phyloP scores from a whole-genome alignment of 2,113 vertebrate species.

The Halcyon malimbica region DNA sequence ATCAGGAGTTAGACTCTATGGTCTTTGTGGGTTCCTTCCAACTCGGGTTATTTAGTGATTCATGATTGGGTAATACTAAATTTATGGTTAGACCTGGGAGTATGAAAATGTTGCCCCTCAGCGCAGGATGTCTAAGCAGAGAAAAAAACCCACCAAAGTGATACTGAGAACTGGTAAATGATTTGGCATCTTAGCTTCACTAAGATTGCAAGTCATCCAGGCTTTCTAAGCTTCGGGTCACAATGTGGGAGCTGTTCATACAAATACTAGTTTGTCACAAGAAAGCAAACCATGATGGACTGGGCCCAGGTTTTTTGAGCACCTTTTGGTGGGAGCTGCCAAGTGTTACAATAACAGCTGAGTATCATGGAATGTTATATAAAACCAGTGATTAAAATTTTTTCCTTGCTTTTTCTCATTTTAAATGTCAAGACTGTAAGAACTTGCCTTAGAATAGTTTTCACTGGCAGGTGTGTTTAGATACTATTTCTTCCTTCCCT shows the following conservation, averaged over 20 bases:
- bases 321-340: not conserved
- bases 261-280: not conserved
- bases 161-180: not conserved
- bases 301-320: not conserved
- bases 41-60: not conserved
- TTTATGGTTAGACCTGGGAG: not conserved
- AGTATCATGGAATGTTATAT: not conserved
- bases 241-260: not conserved
- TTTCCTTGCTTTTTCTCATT: not conserved
- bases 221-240: not conserved
- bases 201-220: not conserved
- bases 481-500: not conserved
- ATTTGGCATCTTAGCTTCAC: not conserved
- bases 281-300: not conserved
- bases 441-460: not conserved
- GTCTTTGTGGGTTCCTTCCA: not conserved
- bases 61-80: not conserved
- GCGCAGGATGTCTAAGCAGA: not conserved
- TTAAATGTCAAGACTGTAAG: not conserved
- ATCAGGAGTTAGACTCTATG: not conserved
- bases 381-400: not conserved
- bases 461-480: not conserved
- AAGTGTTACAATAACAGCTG: not conserved
- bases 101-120: not conserved
- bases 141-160: not conserved